These are phyloP conservation scores for Tipula unca DNA, from an alignment of 2,888 invertebrate species.

Conservation along the genomic window DNA sequence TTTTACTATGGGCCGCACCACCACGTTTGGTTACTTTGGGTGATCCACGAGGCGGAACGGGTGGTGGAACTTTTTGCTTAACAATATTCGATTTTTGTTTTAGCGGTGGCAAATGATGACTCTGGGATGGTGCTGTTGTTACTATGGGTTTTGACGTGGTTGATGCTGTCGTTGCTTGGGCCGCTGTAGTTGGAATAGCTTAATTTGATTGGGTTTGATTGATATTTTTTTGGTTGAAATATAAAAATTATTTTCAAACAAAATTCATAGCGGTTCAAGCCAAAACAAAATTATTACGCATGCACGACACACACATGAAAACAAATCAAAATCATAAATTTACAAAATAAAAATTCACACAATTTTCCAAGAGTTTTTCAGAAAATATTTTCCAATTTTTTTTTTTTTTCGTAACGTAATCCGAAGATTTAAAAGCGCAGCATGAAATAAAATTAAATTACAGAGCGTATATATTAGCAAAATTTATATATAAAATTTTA, in stretches of 20 bases:
- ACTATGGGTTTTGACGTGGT: conserved; percentile 44
- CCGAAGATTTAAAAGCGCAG: conserved; percentile 24
- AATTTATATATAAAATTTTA: neutral
- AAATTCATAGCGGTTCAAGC: neutral
- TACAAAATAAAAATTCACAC: neutral
- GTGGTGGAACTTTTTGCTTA: conserved; percentile 75
- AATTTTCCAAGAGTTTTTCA: neutral
- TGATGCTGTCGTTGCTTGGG: conserved; percentile 48
- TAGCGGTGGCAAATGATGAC: conserved; percentile 56
- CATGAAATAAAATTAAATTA: conserved; percentile 26
- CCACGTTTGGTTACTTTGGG: conserved; percentile 45
- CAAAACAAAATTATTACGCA: neutral
- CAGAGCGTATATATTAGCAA: neutral
- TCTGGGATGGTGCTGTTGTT: conserved; percentile 41
- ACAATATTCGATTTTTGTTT: conserved; percentile 56
- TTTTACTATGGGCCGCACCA: conserved; percentile 41
- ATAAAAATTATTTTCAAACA: neutral
- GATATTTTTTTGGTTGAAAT: neutral
- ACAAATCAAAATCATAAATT: neutral
- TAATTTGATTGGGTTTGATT: neutral
- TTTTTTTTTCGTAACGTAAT: neutral
- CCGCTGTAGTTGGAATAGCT: conserved; percentile 42
- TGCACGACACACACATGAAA: neutral
- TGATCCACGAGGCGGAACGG: conserved; percentile 78
- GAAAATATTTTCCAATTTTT: neutral